phyloP scores from a whole-genome alignment of 2,888 invertebrate species.

The Melieria crassipennis region DNA sequence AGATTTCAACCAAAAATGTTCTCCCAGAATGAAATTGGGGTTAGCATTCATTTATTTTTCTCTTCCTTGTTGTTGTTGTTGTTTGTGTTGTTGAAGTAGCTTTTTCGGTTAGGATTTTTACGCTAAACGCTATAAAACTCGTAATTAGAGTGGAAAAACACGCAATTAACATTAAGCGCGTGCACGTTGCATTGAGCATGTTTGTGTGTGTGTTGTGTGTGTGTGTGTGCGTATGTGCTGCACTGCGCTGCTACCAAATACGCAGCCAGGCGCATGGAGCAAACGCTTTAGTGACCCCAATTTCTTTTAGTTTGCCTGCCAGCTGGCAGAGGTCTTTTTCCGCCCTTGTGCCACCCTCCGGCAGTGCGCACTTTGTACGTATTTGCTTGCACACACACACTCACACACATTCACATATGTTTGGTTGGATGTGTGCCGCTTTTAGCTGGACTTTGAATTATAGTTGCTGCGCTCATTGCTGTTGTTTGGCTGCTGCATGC shows the following conservation, averaged over 20 bases:
- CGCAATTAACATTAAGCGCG: constrained; percentile 13
- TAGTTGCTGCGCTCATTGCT: no score
- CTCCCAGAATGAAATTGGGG: neutral
- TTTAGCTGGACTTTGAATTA: neutral
- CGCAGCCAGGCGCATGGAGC: neutral
- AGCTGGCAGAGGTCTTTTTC: neutral
- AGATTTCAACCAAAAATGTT: neutral
- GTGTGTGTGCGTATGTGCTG: neutral
- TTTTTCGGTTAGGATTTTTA: neutral
- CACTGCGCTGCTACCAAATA: no score
- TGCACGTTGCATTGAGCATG: neutral
- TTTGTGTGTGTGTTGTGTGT: neutral
- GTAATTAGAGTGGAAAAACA: constrained; percentile 26
- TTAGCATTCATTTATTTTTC: neutral
- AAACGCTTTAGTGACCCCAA: neutral
- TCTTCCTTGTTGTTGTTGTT: neutral
- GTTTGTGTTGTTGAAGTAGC: neutral
- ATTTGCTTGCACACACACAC: neutral
- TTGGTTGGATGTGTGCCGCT: neutral
- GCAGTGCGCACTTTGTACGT: neutral
- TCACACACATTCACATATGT: neutral
- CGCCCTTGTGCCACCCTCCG: neutral
- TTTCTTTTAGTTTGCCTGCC: neutral
- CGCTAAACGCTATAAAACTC: constrained; percentile 5
- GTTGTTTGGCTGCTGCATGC: no score